Evolutionary conservation across 2,888 invertebrate species (phyloP).

Genomic region (Diarsia brunnea): DNA sequence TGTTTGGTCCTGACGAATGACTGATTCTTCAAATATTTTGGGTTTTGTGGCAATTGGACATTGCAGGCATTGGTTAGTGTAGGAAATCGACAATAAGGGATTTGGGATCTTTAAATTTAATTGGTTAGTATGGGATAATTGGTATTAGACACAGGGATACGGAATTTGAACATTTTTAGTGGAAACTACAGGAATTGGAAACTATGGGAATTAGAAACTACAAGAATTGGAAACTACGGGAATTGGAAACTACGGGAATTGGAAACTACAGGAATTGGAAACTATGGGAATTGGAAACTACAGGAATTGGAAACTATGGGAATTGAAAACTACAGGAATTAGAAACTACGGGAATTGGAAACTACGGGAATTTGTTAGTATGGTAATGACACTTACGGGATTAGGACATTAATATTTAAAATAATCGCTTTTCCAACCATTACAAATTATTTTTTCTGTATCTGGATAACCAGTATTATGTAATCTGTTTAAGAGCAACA

Average conservation of each 20-base stretch:
- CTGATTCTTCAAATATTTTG: not conserved
- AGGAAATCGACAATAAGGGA: not conserved
- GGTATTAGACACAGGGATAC: not conserved
- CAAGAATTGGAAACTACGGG: not conserved
- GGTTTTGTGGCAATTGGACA: not conserved
- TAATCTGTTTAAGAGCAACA: not conserved
- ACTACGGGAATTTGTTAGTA: too few relatives aligned
- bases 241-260: slow-evolving; percentile 4
- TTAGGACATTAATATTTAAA: not conserved
- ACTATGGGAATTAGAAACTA: too few relatives aligned
- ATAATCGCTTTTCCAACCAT: not conserved
- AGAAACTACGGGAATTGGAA: not conserved
- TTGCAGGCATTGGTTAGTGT: not conserved
- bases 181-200: not conserved
- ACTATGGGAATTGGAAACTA: too few relatives aligned
- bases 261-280: too few relatives aligned
- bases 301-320: too few relatives aligned
- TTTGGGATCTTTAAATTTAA: not conserved
- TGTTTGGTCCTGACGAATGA: not conserved
- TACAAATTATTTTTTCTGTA: not conserved
- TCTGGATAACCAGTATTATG: not conserved
- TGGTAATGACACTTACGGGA: too few relatives aligned
- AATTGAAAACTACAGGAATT: not conserved
- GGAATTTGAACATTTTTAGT: not conserved
- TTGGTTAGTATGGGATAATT: slow-evolving; percentile 9